Evolutionary conservation across 2,797 vertebrate species (phyloP), one percentile per base, ranked within the genome.

Genomic region (Vultur gryphus): DNA sequence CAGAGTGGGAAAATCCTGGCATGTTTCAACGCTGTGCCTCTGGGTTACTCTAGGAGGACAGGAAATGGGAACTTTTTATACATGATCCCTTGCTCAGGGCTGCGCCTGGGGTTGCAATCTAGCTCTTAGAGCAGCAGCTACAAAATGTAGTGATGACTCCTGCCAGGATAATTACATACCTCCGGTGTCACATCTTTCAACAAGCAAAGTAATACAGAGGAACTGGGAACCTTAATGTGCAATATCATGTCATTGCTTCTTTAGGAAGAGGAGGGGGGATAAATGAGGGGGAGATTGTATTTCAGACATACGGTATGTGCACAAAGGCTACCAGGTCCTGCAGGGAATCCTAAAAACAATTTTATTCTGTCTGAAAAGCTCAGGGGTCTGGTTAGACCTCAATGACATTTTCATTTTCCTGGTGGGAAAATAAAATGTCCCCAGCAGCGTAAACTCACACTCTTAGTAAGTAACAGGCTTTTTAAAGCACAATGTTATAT

Each of bases 321-420:
- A 61, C 66, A 91, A 83, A 90, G 41, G 41, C 70, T 92, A 37
- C 25, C 11, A 25, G 31, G 21, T 84, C 83, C 71, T 55, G 43
- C 35, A 76, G 71, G 35, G 41, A 78, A 94, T 90, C 86, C 79
- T 92, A 90, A 94, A 83, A 85, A 93, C 72, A 93, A 59, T 90
- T 95, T 97, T 65, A 17, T 44, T 73, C 23, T 57, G 21, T 67
- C 39, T 95, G 72, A 96, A 93, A 95, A 44, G 16, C 90, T 95
- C 76, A 54, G 49, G 61, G 55, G 61, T 91, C 66, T 94, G 52
- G n/a, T 58, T 95, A 91, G 93, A 73, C 64, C 72, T 96, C 86
- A 69, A n/a, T 84, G 89, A 91, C 80, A 91, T 86, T 90, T 96
- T 81, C 71, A 51, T 81, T 95, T 97, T 92, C 48, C 95, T 94